These are phyloP conservation scores for Lasioglossum malachurum DNA, from an alignment of 2,888 invertebrate species.

Conservation along the genomic window DNA sequence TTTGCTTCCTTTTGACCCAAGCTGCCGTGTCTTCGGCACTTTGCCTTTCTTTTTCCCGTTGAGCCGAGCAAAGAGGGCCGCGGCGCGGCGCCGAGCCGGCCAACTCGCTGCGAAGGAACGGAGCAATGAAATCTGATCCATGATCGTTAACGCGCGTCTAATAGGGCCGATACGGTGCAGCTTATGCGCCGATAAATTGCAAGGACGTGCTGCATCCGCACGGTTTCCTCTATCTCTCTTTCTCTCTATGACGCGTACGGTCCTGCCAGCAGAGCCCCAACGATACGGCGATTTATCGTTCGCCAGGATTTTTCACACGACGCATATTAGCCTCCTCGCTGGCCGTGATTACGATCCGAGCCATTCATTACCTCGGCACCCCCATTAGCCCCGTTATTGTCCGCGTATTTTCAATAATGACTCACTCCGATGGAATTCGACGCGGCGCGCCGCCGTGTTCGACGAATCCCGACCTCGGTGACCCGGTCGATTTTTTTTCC, in stretches of 20 bases:
- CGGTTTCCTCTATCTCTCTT: constrained; percentile 10
- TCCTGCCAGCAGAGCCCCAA: neutral
- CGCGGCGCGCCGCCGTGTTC: neutral
- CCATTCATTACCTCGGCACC: neutral
- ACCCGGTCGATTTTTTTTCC: neutral
- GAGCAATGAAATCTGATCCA: constrained; percentile 62
- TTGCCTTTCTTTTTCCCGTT: constrained; percentile 26
- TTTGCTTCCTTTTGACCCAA: neutral
- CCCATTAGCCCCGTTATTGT: neutral
- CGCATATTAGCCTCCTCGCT: neutral
- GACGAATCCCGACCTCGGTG: neutral
- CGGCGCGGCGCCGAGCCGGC: neutral
- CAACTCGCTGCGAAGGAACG: constrained; percentile 13
- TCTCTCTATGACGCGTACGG: neutral
- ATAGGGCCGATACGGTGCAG: constrained; percentile 54
- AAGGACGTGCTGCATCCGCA: constrained; percentile 18
- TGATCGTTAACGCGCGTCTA: constrained; percentile 63
- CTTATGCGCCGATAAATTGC: constrained; percentile 63
- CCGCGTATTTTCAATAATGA: neutral
- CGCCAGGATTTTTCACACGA: neutral
- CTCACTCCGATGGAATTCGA: constrained; percentile 16
- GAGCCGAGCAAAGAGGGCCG: constrained; percentile 16
- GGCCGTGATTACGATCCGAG: neutral
- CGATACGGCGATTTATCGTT: constrained; percentile 34
- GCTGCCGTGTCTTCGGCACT: neutral